These are phyloP conservation scores for Homarus americanus DNA, from an alignment of 1,140 invertebrate genomes.

Conservation along the genomic window DNA sequence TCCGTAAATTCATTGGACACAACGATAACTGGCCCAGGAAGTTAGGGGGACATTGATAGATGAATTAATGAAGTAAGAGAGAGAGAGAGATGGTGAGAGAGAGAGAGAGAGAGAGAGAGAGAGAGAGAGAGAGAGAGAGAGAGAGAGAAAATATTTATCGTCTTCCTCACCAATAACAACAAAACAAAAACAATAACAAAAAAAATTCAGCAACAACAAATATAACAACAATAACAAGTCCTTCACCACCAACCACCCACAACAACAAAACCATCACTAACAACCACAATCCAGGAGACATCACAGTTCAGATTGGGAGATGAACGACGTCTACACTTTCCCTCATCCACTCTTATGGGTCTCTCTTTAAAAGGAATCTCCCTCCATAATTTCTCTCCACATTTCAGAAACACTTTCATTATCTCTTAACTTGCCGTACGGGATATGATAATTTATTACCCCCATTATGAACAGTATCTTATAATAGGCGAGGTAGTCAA, in stretches of 20 bases:
- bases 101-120: conserved; percentile 3
- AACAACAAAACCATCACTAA: no score
- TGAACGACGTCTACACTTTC: neutral
- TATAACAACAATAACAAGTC: no score
- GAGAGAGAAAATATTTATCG: neutral
- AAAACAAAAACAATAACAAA: no score
- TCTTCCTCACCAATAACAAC: no score
- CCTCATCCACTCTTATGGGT: neutral
- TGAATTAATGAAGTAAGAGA: neutral
- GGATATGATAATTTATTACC: neutral
- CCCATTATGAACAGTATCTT: neutral
- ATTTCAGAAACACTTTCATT: neutral
- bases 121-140: conserved; percentile 3
- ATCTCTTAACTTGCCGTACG: conserved; percentile 1
- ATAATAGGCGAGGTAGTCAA: neutral
- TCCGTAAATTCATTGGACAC: neutral
- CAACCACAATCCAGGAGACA: neutral
- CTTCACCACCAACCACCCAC: no score
- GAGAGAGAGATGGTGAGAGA: neutral
- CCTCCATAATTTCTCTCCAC: neutral
- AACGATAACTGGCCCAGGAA: no score
- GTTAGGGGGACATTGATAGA: no score
- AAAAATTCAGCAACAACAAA: no score
- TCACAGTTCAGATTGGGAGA: neutral
- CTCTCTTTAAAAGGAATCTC: neutral